Conservation (phyloP, 2,113 vertebrate genomes). For the Elephantulus edwardii region DNA sequence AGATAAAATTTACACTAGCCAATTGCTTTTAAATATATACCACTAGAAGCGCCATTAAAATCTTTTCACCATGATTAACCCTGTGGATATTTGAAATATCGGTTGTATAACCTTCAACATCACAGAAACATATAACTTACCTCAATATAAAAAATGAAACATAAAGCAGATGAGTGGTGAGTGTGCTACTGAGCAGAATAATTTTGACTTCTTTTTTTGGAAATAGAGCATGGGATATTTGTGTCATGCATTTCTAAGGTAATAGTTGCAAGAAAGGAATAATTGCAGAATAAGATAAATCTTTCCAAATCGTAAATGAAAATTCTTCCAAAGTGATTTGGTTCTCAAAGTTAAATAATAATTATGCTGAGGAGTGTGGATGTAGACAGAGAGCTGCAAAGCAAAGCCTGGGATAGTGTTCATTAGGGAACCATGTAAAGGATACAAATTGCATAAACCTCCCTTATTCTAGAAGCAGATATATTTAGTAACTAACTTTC, state of each 20-base stretch:
- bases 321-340: neutral
- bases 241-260: neutral
- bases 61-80: neutral
- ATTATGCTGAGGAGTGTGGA: neutral
- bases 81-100: neutral
- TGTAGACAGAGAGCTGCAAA: neutral
- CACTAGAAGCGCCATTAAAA: neutral
- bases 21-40: no score
- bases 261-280: neutral
- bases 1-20: no score
- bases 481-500: neutral
- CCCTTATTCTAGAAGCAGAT: neutral
- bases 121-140: neutral
- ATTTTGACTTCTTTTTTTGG: neutral
- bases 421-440: neutral
- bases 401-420: neutral
- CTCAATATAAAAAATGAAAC: neutral
- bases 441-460: neutral
- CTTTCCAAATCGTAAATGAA: neutral
- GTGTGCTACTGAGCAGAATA: neutral
- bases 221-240: neutral
- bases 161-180: neutral
- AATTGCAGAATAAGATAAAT: neutral
- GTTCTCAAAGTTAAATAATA: neutral
- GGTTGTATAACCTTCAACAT: neutral